Evolutionary conservation across 1,140 invertebrate genomes (phyloP), one percentile per base, ranked within the genome.

Genomic region (Anagrus nilaparvatae): DNA sequence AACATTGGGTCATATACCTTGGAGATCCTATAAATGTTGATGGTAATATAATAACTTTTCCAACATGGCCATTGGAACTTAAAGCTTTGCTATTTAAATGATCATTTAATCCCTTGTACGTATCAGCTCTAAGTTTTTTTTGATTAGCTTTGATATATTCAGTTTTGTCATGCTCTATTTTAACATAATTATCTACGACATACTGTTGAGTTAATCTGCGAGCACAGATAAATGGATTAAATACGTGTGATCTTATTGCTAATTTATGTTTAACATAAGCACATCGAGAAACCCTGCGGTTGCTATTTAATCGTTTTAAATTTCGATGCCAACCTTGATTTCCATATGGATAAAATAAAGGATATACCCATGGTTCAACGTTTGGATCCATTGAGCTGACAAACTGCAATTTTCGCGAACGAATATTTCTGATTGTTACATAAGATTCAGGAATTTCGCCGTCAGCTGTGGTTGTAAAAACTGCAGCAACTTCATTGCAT

Each of bases 151-250:
- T 47, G 18, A 8, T 27, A 54, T 14, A 63, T 52, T 25, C 64
- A 58, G 29, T 59, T 48, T 53, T 74, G 65, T 75, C 74, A 79
- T 58, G 76, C 79, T 52, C 76, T 78, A 56, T 32, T 65, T 60
- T 48, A 40, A 42, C 44, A 49, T 35, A 19, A 35, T 21, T 35
- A 16, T 35, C 33, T 17, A 35, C 33, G 12, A 35, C 9, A n/a
- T 17, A 35, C 19, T 35, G 33, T 35, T 35, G 33, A 16, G 19
- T 17, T 5, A 35, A n/a, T 20, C 20, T 5, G 40, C 35, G 17
- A 7, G 16, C 35, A 5, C 12, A 16, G 31, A 31, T 6, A 14
- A 44, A 37, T 19, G 31, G 4, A 21, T 33, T 21, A 24, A 5
- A 18, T 9, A 37, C 14, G 6, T 34, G 12, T 8, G 7, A 7